Base-by-base conservation (phyloP, 1,140 invertebrate genomes). In the Bombus confusus region DNA sequence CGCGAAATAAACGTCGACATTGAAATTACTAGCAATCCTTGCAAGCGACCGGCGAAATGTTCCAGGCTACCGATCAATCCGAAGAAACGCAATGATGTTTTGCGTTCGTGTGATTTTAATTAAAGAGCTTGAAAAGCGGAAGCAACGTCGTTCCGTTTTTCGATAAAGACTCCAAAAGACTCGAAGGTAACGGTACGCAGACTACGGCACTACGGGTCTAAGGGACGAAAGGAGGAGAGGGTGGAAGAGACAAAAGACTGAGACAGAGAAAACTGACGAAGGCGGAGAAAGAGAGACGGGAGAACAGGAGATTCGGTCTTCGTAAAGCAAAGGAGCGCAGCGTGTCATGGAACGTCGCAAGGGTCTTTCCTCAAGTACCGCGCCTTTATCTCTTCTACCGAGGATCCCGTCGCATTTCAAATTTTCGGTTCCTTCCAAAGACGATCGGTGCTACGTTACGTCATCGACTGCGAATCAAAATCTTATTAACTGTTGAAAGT, bases 401-500 rank as follows among this genome's bases (percentile, higher is more conserved):
- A 47, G 39, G 28, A 41, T 80, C 52, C 71, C 43, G 83, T 81
- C 84, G 6, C 85, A 57, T 73, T 62, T 68, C 79, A 74, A 78
- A 68, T 82, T 62, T 62, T 47, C 74, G 52, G 69, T 76, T 83
- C 75, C 82, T 83, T 80, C 74, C 88, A 87, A 89, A 84, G 80
- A 86, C 80, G 87, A 91, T 87, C 74, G 83, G 52, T 66, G 81
- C 87, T 88, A 83, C 86, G 91, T 93, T 93, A 92, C 92, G 91
- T 93, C 91, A 89, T 87, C 90, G 88, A 13, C 88, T 89, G 80
- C 86, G 91, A 94, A 93, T 93, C 92, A 93, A 94, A 94, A 94
- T 94, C 94, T 93, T 93, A 94, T 94, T 94, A 94, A 93, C 88
- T 90, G 90, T 91, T 92, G 90, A 93, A 93, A 93, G 88, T 92